Percentiles rank a stretch among this genome's conserved stretches.
Conservation (phyloP, 2,113 vertebrate genomes). For the Callospermophilus lateralis region DNA sequence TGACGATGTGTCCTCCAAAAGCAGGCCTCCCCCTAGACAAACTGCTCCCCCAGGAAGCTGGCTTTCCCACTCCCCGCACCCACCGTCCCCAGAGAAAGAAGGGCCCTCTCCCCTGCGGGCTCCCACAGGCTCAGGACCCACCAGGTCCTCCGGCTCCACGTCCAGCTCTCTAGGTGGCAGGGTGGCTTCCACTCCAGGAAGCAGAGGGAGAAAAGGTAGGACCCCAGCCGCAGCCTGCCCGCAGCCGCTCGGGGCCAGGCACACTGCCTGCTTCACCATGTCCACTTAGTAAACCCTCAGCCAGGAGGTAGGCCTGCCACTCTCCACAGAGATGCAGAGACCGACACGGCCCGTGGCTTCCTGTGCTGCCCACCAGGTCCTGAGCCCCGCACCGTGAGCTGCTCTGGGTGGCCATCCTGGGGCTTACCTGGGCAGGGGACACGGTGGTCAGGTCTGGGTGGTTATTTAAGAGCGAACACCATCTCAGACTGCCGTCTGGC, state of each 20-base stretch:
- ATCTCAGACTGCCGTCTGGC: no score
- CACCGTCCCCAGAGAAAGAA: background rate
- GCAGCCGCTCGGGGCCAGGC: background rate
- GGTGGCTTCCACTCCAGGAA: no score
- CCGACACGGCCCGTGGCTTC: background rate
- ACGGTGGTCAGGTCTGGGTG: no score
- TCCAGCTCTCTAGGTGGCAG: no score
- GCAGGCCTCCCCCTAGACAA: background rate
- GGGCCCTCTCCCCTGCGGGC: no score
- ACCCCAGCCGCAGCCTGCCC: background rate
- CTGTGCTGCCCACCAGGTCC: background rate
- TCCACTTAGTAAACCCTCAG: accelerated
- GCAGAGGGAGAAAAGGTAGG: no score
- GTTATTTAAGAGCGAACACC: no score
- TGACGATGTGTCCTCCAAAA: accelerated
- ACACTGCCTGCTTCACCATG: accelerated
- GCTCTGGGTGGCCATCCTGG: no score
- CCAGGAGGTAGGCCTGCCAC: accelerated
- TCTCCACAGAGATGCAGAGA: no score
- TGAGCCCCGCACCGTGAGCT: no score
- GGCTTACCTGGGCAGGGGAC: no score
- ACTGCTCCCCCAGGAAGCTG: background rate
- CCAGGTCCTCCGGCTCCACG: accelerated
- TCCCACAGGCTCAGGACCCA: background rate
- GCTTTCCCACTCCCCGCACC: no score